These are phyloP conservation scores for Drosophila melanogaster DNA, from an alignment of 1,140 invertebrate genomes.

Conservation along the genomic window Release_6_plus_ISO1_MT NT_033777.3:17378001-17378500, in stretches of 20 bases:
- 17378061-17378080: conserved; percentile 44
- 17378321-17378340: conserved; percentile 14
- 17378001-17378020: conserved; percentile 10
- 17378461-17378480: too few species aligned
- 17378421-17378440: too few species aligned
- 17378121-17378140: conserved; percentile 40
- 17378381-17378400: background rate
- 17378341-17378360: conserved; percentile 23
- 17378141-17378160: conserved; percentile 43
- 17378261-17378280: conserved; percentile 22
- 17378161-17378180: conserved; percentile 8
- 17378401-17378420: background rate
- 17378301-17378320: conserved; percentile 7
- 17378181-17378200: conserved; percentile 35
- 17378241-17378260: conserved; percentile 23
- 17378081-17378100: conserved; percentile 47
- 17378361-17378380: background rate
- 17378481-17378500: too few species aligned
- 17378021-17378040: conserved; percentile 12
- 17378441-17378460: too few species aligned
- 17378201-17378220: background rate
- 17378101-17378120: conserved; percentile 54
- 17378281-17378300: conserved; percentile 33
- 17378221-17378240: conserved; percentile 10
- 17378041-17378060: conserved; percentile 40